phyloP scores from a whole-genome alignment of 1,140 invertebrate genomes.

The Euura lappo region DNA sequence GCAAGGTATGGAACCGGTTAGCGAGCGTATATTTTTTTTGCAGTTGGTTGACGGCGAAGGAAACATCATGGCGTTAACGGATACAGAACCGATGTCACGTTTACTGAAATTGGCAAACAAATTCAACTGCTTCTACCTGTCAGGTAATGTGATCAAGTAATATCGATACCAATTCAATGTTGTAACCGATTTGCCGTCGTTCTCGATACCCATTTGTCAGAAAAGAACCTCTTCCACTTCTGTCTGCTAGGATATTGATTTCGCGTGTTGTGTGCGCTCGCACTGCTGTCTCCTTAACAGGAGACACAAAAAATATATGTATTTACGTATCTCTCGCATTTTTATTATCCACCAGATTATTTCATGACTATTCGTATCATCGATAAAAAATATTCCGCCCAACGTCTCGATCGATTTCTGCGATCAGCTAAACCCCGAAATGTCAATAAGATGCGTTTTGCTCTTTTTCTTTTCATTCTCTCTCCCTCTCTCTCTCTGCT shows the following conservation, averaged over 20 bases:
- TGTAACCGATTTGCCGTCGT: slow-evolving; percentile 2
- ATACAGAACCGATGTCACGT: slow-evolving; percentile 66
- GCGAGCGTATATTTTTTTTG: slow-evolving; percentile 23
- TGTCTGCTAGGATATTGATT: slow-evolving; percentile 46
- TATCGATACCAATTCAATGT: slow-evolving; percentile 16
- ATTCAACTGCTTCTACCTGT: slow-evolving; percentile 86
- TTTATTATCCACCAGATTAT: neutral
- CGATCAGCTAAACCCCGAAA: neutral
- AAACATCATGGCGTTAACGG: slow-evolving; percentile 58
- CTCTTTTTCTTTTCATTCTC: too few relatives aligned
- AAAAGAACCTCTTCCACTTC: slow-evolving; percentile 26
- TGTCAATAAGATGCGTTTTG: neutral
- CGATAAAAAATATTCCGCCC: too few relatives aligned
- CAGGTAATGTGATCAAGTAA: slow-evolving; percentile 63
- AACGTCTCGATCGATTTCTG: neutral
- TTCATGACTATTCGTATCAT: neutral
- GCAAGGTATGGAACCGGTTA: neutral
- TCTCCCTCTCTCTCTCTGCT: too few relatives aligned
- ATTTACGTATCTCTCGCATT: neutral
- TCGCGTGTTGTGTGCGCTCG: slow-evolving; percentile 34
- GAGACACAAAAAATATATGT: neutral
- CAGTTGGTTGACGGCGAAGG: slow-evolving; percentile 42
- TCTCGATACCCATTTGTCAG: slow-evolving; percentile 13
- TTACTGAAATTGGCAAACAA: slow-evolving; percentile 79
- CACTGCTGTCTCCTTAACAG: slow-evolving; percentile 7